Evolutionary conservation across 2,888 invertebrate genomes (phyloP).

Genomic region (Meta bourneti): DNA sequence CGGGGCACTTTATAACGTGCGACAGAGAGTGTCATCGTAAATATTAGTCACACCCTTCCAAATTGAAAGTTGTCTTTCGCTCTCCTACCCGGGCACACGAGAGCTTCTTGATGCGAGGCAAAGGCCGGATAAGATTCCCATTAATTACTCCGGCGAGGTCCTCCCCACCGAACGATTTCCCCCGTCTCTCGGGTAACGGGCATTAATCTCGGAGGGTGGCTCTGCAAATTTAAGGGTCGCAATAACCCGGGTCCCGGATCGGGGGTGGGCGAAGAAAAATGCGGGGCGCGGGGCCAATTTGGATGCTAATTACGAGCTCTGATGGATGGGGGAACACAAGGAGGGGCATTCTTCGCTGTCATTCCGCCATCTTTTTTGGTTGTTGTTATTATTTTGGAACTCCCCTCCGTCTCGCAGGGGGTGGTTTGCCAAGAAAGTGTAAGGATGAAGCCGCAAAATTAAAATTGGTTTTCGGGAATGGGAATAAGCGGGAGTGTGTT

Average conservation of each 20-base stretch:
- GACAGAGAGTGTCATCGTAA: constrained; percentile 25
- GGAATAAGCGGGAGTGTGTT: not conserved
- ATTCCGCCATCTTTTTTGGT: not conserved
- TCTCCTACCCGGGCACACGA: not conserved
- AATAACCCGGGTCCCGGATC: constrained; percentile 56
- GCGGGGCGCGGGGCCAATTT: constrained; percentile 65
- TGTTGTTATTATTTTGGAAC: constrained; percentile 50
- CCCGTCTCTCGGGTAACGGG: constrained; percentile 53
- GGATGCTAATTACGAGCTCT: constrained; percentile 69
- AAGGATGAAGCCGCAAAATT: constrained; percentile 61
- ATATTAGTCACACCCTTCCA: constrained; percentile 37
- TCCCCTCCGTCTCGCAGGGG: not conserved
- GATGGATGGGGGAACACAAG: constrained; percentile 65
- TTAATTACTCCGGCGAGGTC: constrained; percentile 35
- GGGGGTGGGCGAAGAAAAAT: constrained; percentile 59
- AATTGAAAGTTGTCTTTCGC: not conserved
- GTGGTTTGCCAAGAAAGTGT: constrained; percentile 35
- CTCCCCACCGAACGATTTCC: not conserved
- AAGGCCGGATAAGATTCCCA: constrained; percentile 41
- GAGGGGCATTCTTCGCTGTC: constrained; percentile 53
- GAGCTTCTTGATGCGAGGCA: not conserved
- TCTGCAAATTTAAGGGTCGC: constrained; percentile 52
- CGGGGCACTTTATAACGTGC: constrained; percentile 11
- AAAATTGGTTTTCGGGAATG: constrained; percentile 52
- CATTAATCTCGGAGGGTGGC: constrained; percentile 57